Base-by-base conservation (phyloP, 2,113 vertebrate species). In the Entelurus aequoreus region DNA sequence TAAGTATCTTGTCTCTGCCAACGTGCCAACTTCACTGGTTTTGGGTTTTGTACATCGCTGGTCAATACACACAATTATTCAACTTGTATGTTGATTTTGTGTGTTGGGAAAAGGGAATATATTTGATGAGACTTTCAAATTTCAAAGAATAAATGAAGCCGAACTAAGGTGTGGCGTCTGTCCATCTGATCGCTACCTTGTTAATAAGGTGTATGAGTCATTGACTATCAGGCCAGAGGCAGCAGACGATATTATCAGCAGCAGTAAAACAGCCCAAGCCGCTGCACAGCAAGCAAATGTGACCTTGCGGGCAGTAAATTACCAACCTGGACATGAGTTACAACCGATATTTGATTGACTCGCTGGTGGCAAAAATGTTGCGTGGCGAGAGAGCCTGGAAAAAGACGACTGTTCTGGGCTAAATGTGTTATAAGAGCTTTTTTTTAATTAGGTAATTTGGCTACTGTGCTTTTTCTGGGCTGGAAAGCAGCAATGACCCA, bases 231-330 rank as follows among this genome's bases (percentile, higher is more conserved):
- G 13, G 15, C 48, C 36, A 48, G 50, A 62, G 37, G 47, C n/a
- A 58, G 6, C 8, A 16, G 35, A 15, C 38, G 48, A 54, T 38
- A 28, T 28, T 6, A 58, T 35, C 36, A 54, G 14, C 11, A 64
- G 28, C 38, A 28, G 55, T 55, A 63, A 48, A 50, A 59, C 37
- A 60, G 66, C 56, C 46, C 12, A 63, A 77, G 60, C 47, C 53
- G 37, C 46, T 50, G 48, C 42, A 42, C 40, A 28, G 40, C 15
- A 4, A 28, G 42, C 49, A 47, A 55, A 44, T 48, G 47, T 6
- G 6, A 19, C 12, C 8, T 52, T 19, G 10, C 15, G 47, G 28
- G 21, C 14, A 21, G 54, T 42, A 59, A 59, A 61, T 46, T 8
- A 35, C 61, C 48, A 56, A 64, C 49, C 28, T 14, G 35, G 40